Conservation (phyloP, 2,888 invertebrate species). For the Subacronicta megacephala region DNA sequence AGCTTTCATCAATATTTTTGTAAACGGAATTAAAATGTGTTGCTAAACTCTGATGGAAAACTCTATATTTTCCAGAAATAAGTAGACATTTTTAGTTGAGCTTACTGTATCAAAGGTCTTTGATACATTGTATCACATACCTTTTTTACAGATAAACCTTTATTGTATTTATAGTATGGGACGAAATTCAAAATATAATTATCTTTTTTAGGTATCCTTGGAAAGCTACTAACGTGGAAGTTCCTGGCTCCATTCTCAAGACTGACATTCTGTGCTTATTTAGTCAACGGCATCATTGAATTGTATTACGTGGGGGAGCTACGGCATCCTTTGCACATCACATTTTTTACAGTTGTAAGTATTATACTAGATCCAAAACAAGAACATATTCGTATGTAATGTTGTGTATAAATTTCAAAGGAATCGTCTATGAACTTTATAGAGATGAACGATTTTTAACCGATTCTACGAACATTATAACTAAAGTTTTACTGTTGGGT, state of each 20-base stretch:
- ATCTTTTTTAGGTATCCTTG: constrained; percentile 84
- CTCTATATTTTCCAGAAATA: no score
- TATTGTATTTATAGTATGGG: not conserved
- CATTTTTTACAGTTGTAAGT: constrained; percentile 91
- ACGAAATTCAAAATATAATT: not conserved
- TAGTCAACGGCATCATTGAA: constrained; percentile 92
- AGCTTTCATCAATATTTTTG: no score
- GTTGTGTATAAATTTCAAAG: no score
- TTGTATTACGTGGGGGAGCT: constrained; percentile 91
- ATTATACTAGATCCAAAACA: no score
- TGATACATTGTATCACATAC: not conserved
- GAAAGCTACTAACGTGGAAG: constrained; percentile 90
- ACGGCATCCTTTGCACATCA: constrained; percentile 90
- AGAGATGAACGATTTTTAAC: no score
- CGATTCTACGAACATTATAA: no score
- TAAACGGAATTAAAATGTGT: no score
- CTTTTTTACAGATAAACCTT: not conserved
- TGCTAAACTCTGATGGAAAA: no score
- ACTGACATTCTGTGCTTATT: constrained; percentile 93
- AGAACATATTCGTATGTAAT: no score
- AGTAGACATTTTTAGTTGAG: not conserved
- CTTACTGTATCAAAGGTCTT: no score
- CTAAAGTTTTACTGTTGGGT: no score
- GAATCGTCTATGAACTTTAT: no score
- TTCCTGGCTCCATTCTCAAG: constrained; percentile 91